Evolutionary conservation across 2,888 invertebrate genomes (phyloP), one percentile per base, ranked within the genome.

Genomic region (Tetranychus piercei): DNA sequence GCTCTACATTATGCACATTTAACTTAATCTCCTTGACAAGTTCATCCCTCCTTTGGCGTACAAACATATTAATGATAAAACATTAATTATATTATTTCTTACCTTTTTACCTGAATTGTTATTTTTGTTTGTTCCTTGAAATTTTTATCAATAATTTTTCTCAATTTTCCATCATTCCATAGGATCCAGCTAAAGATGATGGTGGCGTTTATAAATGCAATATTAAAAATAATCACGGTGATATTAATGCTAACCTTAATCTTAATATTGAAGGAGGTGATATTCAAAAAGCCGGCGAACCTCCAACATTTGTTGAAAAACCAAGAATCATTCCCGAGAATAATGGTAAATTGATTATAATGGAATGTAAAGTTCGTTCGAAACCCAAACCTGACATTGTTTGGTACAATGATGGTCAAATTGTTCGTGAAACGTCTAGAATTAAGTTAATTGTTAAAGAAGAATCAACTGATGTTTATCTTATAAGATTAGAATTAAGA

Each of bases 241-340:
- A 85, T 79, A 82, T 83, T 22, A 83, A 82, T 76, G 83, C 83
- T 20, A 84, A 83, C 76, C 79, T 84, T 72, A 82, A 83, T 71
- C 80, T 85, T 66, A 84, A 85, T 77, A 82, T 85, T 77, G 82
- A 83, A 81, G 73, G 44, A 18, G 84, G 84, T 75, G 77, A 55
- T 9, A 43, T 65, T 18, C 64, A 73, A 71, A 82, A 83, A 81
- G 76, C 67, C 6, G 84, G 84, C 73, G 77, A 92, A 81, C 93
- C 94, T 44, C 97, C 97, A 74, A 92, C 92, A 23, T 97, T 99
- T 83, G 89, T 94, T 82, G 96, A 96, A 86, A 97, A 97, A 86
- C 99, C 99, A 78, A 89, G 92, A 84, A 99, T 99, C 84, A 94
- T 95, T 86, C 96, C 97, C 82, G 94, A 96, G 85, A 94, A 94